phyloP scores from a whole-genome alignment of 2,888 invertebrate genomes.

The Crocallis elinguaria region DNA sequence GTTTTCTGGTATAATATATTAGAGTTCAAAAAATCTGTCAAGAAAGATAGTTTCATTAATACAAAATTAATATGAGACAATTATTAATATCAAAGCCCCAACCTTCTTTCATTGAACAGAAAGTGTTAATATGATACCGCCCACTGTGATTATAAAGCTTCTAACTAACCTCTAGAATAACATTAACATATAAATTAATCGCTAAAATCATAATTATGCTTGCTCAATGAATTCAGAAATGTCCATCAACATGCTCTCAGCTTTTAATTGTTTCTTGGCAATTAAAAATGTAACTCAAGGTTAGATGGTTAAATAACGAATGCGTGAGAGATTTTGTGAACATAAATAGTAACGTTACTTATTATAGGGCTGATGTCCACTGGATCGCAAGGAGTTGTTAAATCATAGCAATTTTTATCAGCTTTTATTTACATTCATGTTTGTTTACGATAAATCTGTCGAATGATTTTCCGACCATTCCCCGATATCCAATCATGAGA shows the following conservation, averaged over 20 bases:
- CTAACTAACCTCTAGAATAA: slow-evolving; percentile 29
- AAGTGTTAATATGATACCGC: slow-evolving; percentile 8
- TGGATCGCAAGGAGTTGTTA: background rate
- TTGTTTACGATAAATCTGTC: no score
- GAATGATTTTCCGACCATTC: no score
- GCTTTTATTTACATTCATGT: background rate
- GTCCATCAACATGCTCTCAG: slow-evolving; percentile 38
- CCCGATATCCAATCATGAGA: no score
- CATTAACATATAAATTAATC: slow-evolving; percentile 40
- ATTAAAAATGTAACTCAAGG: slow-evolving; percentile 68
- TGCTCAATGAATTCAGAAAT: slow-evolving; percentile 40
- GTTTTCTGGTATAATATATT: no score
- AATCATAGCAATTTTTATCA: background rate
- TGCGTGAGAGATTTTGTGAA: slow-evolving; percentile 62
- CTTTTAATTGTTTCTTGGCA: slow-evolving; percentile 42
- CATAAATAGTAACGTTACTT: slow-evolving; percentile 10
- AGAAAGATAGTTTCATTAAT: no score
- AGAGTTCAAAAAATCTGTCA: no score
- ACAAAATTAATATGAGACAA: no score
- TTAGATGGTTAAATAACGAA: slow-evolving; percentile 55
- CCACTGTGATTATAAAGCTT: slow-evolving; percentile 5
- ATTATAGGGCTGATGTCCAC: slow-evolving; percentile 23
- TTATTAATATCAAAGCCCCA: background rate
- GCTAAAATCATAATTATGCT: slow-evolving; percentile 43
- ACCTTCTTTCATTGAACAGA: slow-evolving; percentile 2